A percentile compares a stretch with the other conserved stretches of the same genome.
Evolutionary conservation across 1,140 invertebrate genomes (phyloP).

Genomic region (Dendrolimus kikuchii): DNA sequence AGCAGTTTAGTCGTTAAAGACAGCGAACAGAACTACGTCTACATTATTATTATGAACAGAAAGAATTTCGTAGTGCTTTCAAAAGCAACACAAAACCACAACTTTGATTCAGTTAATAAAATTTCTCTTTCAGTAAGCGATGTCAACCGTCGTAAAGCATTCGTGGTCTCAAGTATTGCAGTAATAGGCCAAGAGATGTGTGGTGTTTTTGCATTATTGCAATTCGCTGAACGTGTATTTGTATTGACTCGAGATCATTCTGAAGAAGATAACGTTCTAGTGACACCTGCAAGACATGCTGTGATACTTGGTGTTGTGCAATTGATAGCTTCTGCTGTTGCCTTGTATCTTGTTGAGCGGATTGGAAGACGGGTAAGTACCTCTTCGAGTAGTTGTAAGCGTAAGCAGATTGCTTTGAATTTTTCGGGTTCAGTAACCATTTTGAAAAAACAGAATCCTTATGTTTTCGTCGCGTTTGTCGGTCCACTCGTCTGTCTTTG

Average conservation of each 20-base stretch:
- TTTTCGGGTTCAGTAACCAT: too few relatives aligned
- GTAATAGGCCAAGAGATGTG: constrained; percentile 46
- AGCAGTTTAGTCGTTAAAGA: too few relatives aligned
- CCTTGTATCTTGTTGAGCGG: constrained; percentile 33
- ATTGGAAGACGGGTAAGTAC: constrained; percentile 31
- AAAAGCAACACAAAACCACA: too few relatives aligned
- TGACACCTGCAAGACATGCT: constrained; percentile 27
- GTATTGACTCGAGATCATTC: constrained; percentile 23
- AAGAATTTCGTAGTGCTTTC: too few relatives aligned
- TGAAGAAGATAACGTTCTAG: constrained; percentile 6
- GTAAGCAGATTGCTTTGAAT: too few relatives aligned
- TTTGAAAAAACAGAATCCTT: too few relatives aligned
- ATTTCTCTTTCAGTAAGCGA: constrained; percentile 26
- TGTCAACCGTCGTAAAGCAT: constrained; percentile 25
- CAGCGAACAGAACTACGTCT: too few relatives aligned
- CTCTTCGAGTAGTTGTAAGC: neutral
- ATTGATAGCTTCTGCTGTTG: constrained; percentile 24
- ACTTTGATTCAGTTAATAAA: too few relatives aligned
- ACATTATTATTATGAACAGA: too few relatives aligned
- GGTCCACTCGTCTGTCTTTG: too few relatives aligned
- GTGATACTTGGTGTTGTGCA: constrained; percentile 31
- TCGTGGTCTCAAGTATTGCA: constrained; percentile 25
- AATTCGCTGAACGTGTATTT: constrained; percentile 48
- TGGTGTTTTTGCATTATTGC: constrained; percentile 42
- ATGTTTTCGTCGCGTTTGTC: too few relatives aligned